Evolutionary conservation across 1,140 invertebrate species (phyloP).

Genomic region (Lasioglossum albipes): DNA sequence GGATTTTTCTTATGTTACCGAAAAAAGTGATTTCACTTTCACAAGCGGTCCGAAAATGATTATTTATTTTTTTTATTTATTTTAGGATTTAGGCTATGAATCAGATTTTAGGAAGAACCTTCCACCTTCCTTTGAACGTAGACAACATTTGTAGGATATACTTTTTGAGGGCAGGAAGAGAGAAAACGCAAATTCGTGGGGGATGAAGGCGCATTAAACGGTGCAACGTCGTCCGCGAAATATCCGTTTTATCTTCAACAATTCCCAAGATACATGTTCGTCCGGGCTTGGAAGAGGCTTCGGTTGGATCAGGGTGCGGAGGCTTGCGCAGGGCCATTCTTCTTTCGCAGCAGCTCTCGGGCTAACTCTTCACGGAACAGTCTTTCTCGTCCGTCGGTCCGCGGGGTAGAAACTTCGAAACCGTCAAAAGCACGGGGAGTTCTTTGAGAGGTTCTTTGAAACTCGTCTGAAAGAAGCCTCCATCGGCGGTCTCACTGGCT

Average conservation of each 20-base stretch:
- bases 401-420: constrained; percentile 63
- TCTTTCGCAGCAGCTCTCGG: constrained; percentile 28
- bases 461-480: constrained; percentile 57
- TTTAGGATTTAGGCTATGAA: no score
- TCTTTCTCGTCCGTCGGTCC: constrained; percentile 40
- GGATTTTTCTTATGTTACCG: no score
- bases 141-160: no score
- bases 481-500: constrained; percentile 28
- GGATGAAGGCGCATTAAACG: neutral
- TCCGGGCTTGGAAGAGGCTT: neutral
- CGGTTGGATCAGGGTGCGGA: neutral
- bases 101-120: no score
- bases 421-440: constrained; percentile 66
- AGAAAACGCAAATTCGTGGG: neutral
- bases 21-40: no score
- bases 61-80: no score
- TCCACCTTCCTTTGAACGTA: no score
- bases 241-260: neutral
- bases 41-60: no score
- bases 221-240: neutral
- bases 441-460: constrained; percentile 69
- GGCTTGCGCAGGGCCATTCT: constrained; percentile 14
- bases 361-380: constrained; percentile 50
- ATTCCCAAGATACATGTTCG: neutral
- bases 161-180: no score